A percentile compares a stretch with the other conserved stretches of the same genome.
phyloP scores from a whole-genome alignment of 1,140 invertebrate genomes.

The Dendroctonus valens region DNA sequence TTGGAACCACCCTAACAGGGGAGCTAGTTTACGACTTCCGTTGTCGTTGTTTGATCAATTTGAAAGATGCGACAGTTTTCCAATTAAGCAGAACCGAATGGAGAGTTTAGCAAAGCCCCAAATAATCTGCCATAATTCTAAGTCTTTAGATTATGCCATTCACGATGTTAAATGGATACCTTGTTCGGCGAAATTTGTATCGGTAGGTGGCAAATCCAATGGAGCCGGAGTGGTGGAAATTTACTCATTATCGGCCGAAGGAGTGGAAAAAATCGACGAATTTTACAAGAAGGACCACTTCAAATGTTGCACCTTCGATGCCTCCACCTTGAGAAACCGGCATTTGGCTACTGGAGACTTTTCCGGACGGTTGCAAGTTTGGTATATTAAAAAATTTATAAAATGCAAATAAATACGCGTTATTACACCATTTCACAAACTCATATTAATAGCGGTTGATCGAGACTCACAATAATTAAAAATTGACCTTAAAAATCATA shows the following conservation, averaged over 20 bases:
- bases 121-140: slow-evolving; percentile 85
- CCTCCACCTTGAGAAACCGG: slow-evolving; percentile 73
- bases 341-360: slow-evolving; percentile 90
- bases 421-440: neutral
- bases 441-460: neutral
- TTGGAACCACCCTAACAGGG: too few relatives aligned
- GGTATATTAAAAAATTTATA: slow-evolving; percentile 54
- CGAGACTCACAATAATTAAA: too few relatives aligned
- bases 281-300: slow-evolving; percentile 78
- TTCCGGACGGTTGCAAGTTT: slow-evolving; percentile 80
- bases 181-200: slow-evolving; percentile 86
- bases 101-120: slow-evolving; percentile 76
- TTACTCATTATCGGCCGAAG: slow-evolving; percentile 76
- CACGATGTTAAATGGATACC: slow-evolving; percentile 96
- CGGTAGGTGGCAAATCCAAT: slow-evolving; percentile 80
- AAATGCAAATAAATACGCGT: neutral
- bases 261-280: slow-evolving; percentile 70
- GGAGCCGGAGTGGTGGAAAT: slow-evolving; percentile 84
- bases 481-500: too few relatives aligned
- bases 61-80: neutral
- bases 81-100: slow-evolving; percentile 33
- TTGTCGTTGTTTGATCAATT: slow-evolving; percentile 13
- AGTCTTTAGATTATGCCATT: slow-evolving; percentile 79
- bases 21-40: neutral
- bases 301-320: slow-evolving; percentile 92